A percentile compares a stretch with the other conserved stretches of the same genome.
Evolutionary conservation across 2,113 vertebrate species (phyloP).

Genomic region (Podiceps cristatus): DNA sequence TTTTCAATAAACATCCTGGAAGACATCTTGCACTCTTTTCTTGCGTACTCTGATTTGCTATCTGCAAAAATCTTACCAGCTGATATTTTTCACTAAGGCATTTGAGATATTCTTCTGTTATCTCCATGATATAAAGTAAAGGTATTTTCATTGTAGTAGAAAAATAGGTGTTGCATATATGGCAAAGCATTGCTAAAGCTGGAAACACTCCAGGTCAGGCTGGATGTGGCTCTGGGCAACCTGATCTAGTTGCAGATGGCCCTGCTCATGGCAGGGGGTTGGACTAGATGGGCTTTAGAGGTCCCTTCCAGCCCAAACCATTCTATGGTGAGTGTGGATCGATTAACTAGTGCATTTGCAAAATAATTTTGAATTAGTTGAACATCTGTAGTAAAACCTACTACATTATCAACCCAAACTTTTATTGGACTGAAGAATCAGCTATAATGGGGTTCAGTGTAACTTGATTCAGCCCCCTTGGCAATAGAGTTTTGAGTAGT

Average conservation of each 20-base stretch:
- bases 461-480: neutral
- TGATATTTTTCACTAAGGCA: neutral
- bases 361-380: neutral
- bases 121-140: neutral
- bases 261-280: too few relatives aligned
- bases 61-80: neutral
- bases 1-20: neutral
- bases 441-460: accelerated
- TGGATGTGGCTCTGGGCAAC: too few relatives aligned
- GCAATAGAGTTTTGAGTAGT: neutral
- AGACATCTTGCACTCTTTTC: neutral
- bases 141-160: neutral
- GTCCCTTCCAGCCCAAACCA: too few relatives aligned
- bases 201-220: too few relatives aligned
- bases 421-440: neutral
- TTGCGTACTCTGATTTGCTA: accelerated
- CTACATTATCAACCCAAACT: neutral
- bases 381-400: neutral
- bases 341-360: neutral
- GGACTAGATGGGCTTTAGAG: too few relatives aligned
- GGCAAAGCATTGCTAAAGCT: neutral
- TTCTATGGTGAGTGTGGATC: neutral
- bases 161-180: neutral
- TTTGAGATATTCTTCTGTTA: neutral
- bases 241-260: too few relatives aligned